Base-by-base conservation (phyloP, 2,113 vertebrate species). In the Chrysemys picta region DNA sequence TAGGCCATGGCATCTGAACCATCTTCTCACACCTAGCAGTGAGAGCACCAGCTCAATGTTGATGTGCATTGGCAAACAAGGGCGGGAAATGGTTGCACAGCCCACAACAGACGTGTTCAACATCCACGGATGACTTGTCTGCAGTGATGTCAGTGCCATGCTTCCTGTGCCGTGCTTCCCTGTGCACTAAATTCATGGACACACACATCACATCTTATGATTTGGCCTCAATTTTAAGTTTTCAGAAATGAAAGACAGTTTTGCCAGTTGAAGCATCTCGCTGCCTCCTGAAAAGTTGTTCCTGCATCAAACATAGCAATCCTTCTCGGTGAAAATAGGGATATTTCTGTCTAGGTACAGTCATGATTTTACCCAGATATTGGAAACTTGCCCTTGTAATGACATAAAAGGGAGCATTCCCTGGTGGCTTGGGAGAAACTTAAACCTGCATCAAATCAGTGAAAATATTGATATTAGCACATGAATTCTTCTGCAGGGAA, bases 191-290 rank as follows among this genome's bases (percentile, higher is more conserved):
- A 94, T 47, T 80, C 8, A 0, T 4, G 9, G 62, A 69, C 16
- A 17, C 31, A 65, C 29, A 62, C 16, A 17, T 17, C 62, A 62
- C 27, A 65, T 19, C 65, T 72, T 38, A 22, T 27, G 75, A 78
- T 78, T 78, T 27, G 47, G n/a, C 16, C 22, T 79, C 42, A 89
- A 88, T 85, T 93, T 89, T 80, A 84, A 22, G 78, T 89, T 49
- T 91, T 47, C 82, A 94, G 84, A 95, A 96, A 54, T 49, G 45
- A 92, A 31, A 57, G 91, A 57, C 84, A 83, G 17, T 85, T 87
- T 75, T 38, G 93, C 85, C 94, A 91, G 56, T 38, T 94, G 75
- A 89, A 65, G 8, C 72, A 21, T 88, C 76, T 75, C 6, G 42
- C 24, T 89, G 85, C 62, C 27, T 13, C 57, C 42, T 38, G 35